A percentile compares a stretch with the other conserved stretches of the same genome.
phyloP scores from a whole-genome alignment of 2,113 vertebrate genomes.

The Glareola pratincola region DNA sequence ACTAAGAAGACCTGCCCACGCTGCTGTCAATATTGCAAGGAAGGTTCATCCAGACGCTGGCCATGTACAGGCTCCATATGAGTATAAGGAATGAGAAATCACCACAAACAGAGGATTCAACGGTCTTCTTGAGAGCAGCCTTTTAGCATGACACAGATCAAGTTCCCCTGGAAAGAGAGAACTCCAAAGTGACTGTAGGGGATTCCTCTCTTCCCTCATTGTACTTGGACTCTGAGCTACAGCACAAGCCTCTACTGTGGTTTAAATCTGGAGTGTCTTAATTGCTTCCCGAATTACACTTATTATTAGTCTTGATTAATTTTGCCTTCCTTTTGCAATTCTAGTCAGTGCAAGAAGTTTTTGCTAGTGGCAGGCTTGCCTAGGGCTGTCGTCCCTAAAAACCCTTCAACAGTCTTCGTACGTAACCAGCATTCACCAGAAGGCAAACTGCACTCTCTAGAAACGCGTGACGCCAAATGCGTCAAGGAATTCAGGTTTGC shows the following conservation, averaged over 20 bases:
- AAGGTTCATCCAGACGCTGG: not conserved
- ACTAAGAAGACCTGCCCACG: not conserved
- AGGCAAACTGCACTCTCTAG: not conserved
- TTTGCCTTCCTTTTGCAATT: not conserved
- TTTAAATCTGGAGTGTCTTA: not conserved
- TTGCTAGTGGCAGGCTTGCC: not conserved
- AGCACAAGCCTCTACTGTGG: not conserved
- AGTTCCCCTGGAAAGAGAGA: not conserved
- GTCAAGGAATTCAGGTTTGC: not conserved
- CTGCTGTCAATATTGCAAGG: not conserved
- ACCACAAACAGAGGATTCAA: not conserved
- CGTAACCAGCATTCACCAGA: not conserved
- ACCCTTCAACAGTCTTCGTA: not conserved
- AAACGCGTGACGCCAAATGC: not conserved
- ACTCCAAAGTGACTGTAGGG: not conserved
- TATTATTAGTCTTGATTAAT: not conserved
- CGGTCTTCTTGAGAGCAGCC: rapidly evolving
- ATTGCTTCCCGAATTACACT: not conserved
- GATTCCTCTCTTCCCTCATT: not conserved
- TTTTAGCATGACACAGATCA: not conserved
- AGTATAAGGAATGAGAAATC: not conserved
- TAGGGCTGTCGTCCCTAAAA: not conserved
- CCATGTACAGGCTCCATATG: not conserved
- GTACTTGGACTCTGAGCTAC: not conserved
- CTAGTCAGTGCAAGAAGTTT: not conserved